These are phyloP conservation scores for Mnemiopsis leidyi DNA, from an alignment of 37 sponge, comb jelly and placozoan species.

Conservation along the genomic window DNA sequence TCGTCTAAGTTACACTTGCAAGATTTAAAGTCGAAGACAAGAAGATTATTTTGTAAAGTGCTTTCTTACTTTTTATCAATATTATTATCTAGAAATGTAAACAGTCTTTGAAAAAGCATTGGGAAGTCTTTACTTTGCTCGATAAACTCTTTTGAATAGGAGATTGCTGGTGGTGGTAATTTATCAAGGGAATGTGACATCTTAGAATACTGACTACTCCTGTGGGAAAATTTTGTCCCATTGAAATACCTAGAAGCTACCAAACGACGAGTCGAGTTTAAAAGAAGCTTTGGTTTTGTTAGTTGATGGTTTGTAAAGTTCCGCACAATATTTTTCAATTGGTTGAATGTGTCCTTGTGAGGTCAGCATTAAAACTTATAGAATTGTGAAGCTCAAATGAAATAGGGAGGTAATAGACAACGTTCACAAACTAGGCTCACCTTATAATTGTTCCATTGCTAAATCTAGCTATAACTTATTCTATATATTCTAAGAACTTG, in stretches of 20 bases:
- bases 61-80: neutral
- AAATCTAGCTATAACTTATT: neutral
- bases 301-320: slow-evolving; percentile 22
- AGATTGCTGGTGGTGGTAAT: neutral
- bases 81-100: neutral
- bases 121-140: neutral
- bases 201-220: neutral
- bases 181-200: neutral
- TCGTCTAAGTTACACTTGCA: neutral
- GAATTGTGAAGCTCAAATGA: slow-evolving; percentile 7
- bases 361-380: neutral
- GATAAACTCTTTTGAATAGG: neutral
- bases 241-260: neutral
- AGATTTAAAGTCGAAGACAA: slow-evolving; percentile 4
- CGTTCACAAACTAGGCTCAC: neutral
- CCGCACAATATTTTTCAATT: neutral
- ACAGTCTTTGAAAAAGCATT: neutral
- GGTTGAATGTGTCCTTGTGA: neutral
- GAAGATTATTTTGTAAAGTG: neutral
- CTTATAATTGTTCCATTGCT: neutral
- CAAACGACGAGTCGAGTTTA: neutral
- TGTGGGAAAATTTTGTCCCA: neutral
- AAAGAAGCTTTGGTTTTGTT: neutral
- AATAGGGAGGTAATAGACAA: neutral
- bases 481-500: neutral